phyloP scores from a whole-genome alignment of 1,140 invertebrate genomes.

The Mactra quadrangularis region DNA sequence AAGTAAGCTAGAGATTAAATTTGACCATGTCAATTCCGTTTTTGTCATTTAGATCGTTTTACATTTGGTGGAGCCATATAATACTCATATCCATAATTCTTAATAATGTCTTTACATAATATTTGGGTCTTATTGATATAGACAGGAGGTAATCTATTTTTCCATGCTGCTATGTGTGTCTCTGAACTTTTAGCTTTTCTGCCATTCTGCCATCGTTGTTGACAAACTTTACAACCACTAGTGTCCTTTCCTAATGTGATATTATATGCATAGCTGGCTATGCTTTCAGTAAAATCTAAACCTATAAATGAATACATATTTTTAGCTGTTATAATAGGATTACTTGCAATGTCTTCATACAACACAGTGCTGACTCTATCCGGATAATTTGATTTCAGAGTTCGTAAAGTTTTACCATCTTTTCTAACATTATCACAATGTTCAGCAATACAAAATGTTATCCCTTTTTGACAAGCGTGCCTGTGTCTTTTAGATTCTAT shows the following conservation, averaged over 20 bases:
- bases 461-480: neutral
- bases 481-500: slow-evolving; percentile 21
- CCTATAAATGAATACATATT: slow-evolving; percentile 31
- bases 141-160: neutral
- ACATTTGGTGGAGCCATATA: neutral
- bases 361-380: neutral
- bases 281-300: slow-evolving; percentile 5
- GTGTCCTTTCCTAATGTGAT: slow-evolving; percentile 19
- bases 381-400: neutral
- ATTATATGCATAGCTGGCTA: neutral
- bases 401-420: neutral
- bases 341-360: slow-evolving; percentile 24
- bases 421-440: slow-evolving; percentile 6
- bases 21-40: too few relatives aligned
- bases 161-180: slow-evolving; percentile 21
- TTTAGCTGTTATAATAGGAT: slow-evolving; percentile 10
- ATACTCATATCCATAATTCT: slow-evolving; percentile 23
- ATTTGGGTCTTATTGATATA: slow-evolving; percentile 15
- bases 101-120: slow-evolving; percentile 10
- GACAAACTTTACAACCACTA: neutral
- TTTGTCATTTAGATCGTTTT: too few relatives aligned
- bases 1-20: too few relatives aligned
- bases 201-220: slow-evolving; percentile 17
- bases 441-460: neutral
- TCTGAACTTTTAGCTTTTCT: neutral